Conservation (phyloP, 2,888 invertebrate species). For the Disparrhopalites patrizii region DNA sequence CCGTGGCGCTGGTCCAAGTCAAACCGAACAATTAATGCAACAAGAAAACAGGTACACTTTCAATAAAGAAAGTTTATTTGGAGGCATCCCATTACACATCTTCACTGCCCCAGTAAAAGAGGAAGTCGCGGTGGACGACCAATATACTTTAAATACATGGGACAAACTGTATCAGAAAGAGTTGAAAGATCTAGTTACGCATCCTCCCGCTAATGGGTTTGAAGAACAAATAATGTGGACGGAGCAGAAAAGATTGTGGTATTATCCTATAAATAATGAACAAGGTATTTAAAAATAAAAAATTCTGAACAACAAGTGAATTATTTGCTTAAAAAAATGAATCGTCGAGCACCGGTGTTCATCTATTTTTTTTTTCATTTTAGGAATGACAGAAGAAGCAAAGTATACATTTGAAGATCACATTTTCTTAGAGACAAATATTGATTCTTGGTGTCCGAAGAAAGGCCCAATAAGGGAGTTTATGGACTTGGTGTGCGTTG, state of each 20-base stretch:
- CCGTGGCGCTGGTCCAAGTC: conserved; percentile 10
- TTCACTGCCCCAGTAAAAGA: too few species aligned
- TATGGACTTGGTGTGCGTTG: conserved; percentile 93
- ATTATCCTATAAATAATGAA: conserved; percentile 96
- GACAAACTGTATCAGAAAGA: conserved; percentile 62
- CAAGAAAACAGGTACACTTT: too few species aligned
- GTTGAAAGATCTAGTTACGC: conserved; percentile 62
- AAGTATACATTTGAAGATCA: conserved; percentile 85
- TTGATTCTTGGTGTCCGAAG: conserved; percentile 84
- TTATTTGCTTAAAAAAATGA: not conserved
- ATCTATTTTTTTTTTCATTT: conserved; percentile 22
- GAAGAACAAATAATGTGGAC: conserved; percentile 94
- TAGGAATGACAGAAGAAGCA: conserved; percentile 55
- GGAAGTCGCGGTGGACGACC: too few species aligned
- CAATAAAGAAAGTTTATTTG: too few species aligned
- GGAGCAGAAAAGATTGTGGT: conserved; percentile 89
- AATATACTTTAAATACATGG: conserved; percentile 65
- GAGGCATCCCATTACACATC: too few species aligned
- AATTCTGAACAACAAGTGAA: not conserved
- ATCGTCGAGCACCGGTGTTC: not conserved
- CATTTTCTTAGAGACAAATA: conserved; percentile 80
- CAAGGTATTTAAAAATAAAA: conserved; percentile 62
- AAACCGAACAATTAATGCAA: not conserved
- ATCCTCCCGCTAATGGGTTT: conserved; percentile 80
- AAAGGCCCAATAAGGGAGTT: conserved; percentile 90